Evolutionary conservation across 2,113 vertebrate genomes (phyloP).

Genomic region (rat (Rattus norvegicus)): DNA sequence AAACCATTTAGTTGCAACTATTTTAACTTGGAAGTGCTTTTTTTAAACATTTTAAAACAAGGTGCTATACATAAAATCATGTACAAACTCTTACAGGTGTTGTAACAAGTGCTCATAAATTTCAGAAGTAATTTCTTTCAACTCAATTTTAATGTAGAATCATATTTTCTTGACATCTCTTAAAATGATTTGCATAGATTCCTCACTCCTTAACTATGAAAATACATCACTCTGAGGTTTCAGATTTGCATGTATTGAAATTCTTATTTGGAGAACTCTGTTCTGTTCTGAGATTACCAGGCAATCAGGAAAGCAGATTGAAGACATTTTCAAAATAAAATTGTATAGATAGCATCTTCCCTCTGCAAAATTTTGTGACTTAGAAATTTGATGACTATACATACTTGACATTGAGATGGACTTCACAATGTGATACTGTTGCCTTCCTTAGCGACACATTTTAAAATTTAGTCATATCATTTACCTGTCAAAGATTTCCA

Average conservation of each 20-base stretch:
- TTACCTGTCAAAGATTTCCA: too few relatives aligned
- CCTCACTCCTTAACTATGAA: conserved; percentile 10
- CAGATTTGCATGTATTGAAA: not conserved
- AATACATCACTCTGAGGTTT: not conserved
- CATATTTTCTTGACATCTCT: not conserved
- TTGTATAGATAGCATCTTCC: not conserved
- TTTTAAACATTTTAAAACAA: not conserved
- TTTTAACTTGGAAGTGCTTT: not conserved
- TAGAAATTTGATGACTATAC: not conserved
- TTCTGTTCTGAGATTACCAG: not conserved
- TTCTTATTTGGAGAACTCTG: not conserved
- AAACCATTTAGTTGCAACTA: not conserved
- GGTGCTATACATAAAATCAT: not conserved
- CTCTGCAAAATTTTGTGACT: not conserved
- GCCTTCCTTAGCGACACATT: not conserved
- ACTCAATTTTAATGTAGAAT: not conserved
- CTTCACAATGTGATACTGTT: not conserved
- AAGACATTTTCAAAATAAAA: not conserved
- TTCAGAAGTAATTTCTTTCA: not conserved
- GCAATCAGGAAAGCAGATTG: not conserved
- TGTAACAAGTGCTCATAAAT: not conserved
- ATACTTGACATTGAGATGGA: not conserved
- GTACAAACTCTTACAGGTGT: not conserved
- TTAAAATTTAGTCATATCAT: not conserved
- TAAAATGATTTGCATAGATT: not conserved